Conservation (phyloP, 2,888 invertebrate genomes). For the Microdon myrmicae region DNA sequence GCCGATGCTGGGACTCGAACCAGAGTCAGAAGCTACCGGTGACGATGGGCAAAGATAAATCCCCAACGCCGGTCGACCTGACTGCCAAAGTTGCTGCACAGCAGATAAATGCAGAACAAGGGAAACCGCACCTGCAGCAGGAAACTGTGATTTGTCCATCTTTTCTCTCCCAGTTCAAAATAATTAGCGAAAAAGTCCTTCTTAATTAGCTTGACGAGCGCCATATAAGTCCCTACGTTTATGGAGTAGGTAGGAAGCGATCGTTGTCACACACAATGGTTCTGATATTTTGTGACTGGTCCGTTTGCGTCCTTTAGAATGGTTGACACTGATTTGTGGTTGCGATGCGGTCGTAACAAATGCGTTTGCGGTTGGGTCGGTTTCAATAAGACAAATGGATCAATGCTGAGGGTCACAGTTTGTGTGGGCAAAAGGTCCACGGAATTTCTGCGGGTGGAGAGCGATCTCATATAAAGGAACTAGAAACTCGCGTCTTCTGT, state of each 20-base stretch:
- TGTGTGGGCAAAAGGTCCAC: no score
- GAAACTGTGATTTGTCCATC: slow-evolving; percentile 49
- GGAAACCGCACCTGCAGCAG: slow-evolving; percentile 47
- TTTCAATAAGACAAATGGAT: no score
- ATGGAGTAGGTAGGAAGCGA: slow-evolving; percentile 1
- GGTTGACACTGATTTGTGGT: slow-evolving; percentile 13
- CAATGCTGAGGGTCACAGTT: no score
- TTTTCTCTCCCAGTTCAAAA: slow-evolving; percentile 49
- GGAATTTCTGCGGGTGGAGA: no score
- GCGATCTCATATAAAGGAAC: no score
- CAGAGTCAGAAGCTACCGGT: slow-evolving; percentile 41
- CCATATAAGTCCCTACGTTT: slow-evolving; percentile 34
- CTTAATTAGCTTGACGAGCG: slow-evolving; percentile 52
- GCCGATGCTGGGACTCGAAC: slow-evolving; percentile 8
- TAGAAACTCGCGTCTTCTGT: no score
- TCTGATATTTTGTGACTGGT: slow-evolving; percentile 17
- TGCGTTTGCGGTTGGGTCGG: no score
- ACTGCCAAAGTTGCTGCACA: neutral
- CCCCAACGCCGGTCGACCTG: slow-evolving; percentile 20
- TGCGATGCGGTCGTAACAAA: slow-evolving; percentile 4
- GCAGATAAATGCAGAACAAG: slow-evolving; percentile 17
- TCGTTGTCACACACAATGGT: no score
- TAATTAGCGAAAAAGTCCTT: slow-evolving; percentile 52
- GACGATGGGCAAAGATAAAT: slow-evolving; percentile 41
- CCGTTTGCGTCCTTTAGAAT: slow-evolving; percentile 28